These are phyloP conservation scores for Bursaphelenchus mucronatus DNA, from an alignment of 1,140 invertebrate genomes.

Conservation along the genomic window DNA sequence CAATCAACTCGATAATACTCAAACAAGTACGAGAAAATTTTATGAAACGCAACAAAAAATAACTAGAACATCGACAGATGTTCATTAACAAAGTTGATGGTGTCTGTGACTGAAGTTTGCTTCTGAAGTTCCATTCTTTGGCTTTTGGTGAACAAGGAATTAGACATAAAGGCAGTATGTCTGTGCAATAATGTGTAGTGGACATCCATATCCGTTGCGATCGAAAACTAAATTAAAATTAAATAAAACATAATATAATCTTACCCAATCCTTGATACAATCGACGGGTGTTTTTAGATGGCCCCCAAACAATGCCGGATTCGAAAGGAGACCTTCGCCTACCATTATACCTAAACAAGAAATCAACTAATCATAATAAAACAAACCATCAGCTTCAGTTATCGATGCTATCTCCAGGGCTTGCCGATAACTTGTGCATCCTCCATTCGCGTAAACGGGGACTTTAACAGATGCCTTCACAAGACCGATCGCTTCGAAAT, in stretches of 20 bases:
- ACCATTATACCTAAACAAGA: constrained; percentile 73
- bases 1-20: neutral
- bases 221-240: constrained; percentile 2
- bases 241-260: constrained; percentile 28
- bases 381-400: constrained; percentile 73
- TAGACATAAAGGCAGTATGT: constrained; percentile 14
- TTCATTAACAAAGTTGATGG: neutral
- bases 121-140: neutral
- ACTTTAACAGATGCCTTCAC: constrained; percentile 72
- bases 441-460: constrained; percentile 87
- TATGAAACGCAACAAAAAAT: neutral
- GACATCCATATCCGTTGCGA: neutral
- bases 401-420: constrained; percentile 68
- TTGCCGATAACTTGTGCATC: constrained; percentile 72
- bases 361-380: constrained; percentile 25
- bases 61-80: neutral
- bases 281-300: constrained; percentile 69
- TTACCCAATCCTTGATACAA: constrained; percentile 80
- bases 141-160: neutral
- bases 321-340: constrained; percentile 79
- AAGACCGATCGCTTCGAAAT: constrained; percentile 70
- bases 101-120: neutral
- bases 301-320: constrained; percentile 81
- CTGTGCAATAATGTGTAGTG: constrained; percentile 2
- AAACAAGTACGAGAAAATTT: neutral